Conservation (phyloP, 2,113 vertebrate genomes). For the Gorsachius goisagi region DNA sequence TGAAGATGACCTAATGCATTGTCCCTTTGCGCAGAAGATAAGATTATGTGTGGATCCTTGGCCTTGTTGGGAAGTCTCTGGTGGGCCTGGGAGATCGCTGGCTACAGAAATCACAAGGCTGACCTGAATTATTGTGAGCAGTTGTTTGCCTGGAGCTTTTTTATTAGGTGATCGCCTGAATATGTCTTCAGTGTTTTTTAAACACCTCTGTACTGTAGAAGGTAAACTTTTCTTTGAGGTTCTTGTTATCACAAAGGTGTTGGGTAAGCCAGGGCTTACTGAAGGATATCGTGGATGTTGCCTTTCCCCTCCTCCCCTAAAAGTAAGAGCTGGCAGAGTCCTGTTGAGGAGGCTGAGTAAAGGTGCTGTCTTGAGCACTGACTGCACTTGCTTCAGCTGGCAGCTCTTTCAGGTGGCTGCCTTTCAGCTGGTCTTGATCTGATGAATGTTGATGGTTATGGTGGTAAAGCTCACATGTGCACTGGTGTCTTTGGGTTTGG, state of each 20-base stretch:
- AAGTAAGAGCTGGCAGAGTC: not conserved
- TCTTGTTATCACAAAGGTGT: not conserved
- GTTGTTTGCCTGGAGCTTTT: not conserved
- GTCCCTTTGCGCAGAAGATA: not conserved
- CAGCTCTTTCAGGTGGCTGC: not conserved
- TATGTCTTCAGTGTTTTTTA: not conserved
- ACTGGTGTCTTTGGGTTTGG: accelerated
- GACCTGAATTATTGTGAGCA: not conserved
- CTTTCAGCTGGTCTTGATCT: not conserved
- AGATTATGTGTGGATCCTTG: not conserved
- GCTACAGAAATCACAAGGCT: not conserved
- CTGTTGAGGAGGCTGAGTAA: not conserved
- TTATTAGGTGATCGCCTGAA: not conserved
- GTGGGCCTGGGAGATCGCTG: not conserved
- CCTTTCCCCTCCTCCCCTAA: not conserved
- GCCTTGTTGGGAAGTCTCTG: constrained; percentile 6
- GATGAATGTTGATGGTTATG: not conserved
- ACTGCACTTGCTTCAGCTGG: not conserved
- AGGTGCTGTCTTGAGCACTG: not conserved
- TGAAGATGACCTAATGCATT: constrained; percentile 2
- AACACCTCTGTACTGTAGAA: not conserved
- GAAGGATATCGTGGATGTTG: not conserved
- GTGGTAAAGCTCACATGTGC: not conserved
- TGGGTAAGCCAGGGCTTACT: not conserved
- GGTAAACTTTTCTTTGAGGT: not conserved